Evolutionary conservation across 2,888 invertebrate genomes (phyloP).

Genomic region (Leptinotarsa peninsularis): DNA sequence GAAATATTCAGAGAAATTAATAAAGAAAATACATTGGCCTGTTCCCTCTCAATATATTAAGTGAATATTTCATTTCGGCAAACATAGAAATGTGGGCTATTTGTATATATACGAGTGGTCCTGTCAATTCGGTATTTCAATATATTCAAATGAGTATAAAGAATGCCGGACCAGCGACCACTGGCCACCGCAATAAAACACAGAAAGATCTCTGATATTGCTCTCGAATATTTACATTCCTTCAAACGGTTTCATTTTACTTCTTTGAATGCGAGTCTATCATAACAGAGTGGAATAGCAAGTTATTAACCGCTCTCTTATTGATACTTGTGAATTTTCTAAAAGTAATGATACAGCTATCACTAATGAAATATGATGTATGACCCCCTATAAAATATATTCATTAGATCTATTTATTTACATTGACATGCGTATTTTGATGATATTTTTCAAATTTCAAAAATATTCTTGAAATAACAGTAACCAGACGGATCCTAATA

Average conservation of each 20-base stretch:
- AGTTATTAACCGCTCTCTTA: not conserved
- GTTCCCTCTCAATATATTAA: not conserved
- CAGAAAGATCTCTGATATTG: slow-evolving; percentile 44
- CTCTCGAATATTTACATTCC: slow-evolving; percentile 46
- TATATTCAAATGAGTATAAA: slow-evolving; percentile 59
- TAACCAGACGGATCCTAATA: too few species aligned
- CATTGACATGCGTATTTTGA: too few species aligned
- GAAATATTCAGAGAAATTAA: too few species aligned
- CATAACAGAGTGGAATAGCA: slow-evolving; percentile 3
- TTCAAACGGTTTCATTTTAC: slow-evolving; percentile 42
- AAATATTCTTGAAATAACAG: too few species aligned
- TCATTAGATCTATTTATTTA: too few species aligned
- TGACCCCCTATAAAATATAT: too few species aligned
- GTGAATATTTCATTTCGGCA: slow-evolving; percentile 15
- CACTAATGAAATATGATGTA: too few species aligned
- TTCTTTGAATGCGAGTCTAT: not conserved
- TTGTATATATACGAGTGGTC: slow-evolving; percentile 34
- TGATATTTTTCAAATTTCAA: too few species aligned
- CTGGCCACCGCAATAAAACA: slow-evolving; percentile 51
- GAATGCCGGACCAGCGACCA: slow-evolving; percentile 54
- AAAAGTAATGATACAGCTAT: too few species aligned
- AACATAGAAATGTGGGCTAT: slow-evolving; percentile 43
- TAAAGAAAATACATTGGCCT: too few species aligned
- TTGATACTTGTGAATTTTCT: not conserved
- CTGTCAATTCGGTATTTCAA: slow-evolving; percentile 64